phyloP scores from a whole-genome alignment of 2,113 vertebrate genomes.

The Syngnathus typhle region DNA sequence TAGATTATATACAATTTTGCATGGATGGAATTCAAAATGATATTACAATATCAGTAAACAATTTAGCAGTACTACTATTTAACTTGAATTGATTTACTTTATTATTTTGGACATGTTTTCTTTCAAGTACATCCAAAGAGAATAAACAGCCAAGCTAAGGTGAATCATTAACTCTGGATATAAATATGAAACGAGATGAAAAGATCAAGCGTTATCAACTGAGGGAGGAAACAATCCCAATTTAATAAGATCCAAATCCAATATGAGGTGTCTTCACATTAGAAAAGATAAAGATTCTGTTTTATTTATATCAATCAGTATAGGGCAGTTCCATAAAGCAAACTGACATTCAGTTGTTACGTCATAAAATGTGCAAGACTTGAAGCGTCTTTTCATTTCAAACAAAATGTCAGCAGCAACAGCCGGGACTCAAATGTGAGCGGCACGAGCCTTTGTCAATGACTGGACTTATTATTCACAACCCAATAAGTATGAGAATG shows the following conservation, averaged over 20 bases:
- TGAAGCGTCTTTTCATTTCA: background rate
- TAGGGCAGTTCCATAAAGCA: background rate
- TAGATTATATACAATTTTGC: too few relatives aligned
- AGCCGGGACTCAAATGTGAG: background rate
- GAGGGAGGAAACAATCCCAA: background rate
- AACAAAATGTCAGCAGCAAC: background rate
- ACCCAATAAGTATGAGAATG: background rate
- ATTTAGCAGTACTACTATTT: background rate
- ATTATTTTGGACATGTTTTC: background rate
- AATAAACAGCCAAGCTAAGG: slow-evolving; percentile 2
- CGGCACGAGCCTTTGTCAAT: background rate
- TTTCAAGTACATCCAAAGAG: background rate
- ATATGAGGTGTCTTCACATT: background rate
- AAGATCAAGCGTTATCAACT: slow-evolving; percentile 28
- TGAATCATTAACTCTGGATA: slow-evolving; percentile 19
- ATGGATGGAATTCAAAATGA: too few relatives aligned
- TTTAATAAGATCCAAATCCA: background rate
- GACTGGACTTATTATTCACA: background rate
- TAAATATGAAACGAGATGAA: slow-evolving; percentile 1
- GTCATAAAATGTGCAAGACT: background rate
- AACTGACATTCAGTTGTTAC: background rate
- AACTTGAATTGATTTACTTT: background rate
- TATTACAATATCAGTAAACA: background rate
- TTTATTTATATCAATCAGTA: too few relatives aligned
- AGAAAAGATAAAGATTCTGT: background rate